phyloP scores from a whole-genome alignment of 2,888 invertebrate genomes.

The Agrochola macilenta region DNA sequence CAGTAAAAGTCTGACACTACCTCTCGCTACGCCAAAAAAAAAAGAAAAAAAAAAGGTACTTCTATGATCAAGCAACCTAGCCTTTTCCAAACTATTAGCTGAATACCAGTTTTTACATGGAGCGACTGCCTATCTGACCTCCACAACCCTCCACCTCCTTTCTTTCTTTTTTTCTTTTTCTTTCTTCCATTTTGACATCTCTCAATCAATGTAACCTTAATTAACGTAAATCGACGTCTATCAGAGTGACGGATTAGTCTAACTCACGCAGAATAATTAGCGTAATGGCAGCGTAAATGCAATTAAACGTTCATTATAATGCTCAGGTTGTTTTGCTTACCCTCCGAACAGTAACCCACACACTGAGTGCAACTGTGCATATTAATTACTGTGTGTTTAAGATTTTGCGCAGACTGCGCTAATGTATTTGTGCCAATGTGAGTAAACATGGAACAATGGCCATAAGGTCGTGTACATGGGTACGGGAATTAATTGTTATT shows the following conservation, averaged over 20 bases:
- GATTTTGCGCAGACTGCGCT: conserved; percentile 16
- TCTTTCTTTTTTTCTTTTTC: too few species aligned
- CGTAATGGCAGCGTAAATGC: conserved; percentile 14
- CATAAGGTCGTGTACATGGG: conserved; percentile 23
- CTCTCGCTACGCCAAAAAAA: too few species aligned
- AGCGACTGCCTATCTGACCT: too few species aligned
- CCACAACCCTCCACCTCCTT: too few species aligned
- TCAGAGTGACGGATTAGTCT: conserved; percentile 1
- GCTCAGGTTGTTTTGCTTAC: conserved; percentile 31
- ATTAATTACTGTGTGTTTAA: conserved; percentile 32
- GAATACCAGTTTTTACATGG: too few species aligned
- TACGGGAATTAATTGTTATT: conserved; percentile 27
- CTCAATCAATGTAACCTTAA: background rate
- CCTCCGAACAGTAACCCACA: conserved; percentile 27
- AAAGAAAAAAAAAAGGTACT: too few species aligned
- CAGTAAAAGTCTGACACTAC: too few species aligned
- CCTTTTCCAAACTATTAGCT: too few species aligned
- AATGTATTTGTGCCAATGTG: conserved; percentile 25
- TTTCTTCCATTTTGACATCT: background rate
- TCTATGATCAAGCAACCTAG: background rate
- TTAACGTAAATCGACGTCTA: conserved; percentile 5
- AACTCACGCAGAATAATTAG: conserved; percentile 20
- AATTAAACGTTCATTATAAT: conserved; percentile 53
- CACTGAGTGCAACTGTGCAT: conserved; percentile 32
- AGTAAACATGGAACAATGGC: conserved; percentile 44